Conservation (phyloP, 2,113 vertebrate species). For the Morone saxatilis region DNA sequence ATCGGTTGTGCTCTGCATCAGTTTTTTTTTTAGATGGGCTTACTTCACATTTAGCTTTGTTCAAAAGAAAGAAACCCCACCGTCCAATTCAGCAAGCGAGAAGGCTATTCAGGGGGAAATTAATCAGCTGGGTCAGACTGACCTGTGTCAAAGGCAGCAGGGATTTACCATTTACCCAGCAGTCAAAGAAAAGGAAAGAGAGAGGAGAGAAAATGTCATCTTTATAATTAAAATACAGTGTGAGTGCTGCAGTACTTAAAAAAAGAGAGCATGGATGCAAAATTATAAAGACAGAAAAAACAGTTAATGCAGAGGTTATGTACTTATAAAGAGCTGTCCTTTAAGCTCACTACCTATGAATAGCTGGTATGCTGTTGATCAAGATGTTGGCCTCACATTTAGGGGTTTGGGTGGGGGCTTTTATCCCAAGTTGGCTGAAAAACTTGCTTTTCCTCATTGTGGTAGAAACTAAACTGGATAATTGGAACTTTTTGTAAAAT, state of each 20-base stretch:
- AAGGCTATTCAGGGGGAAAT: constrained; percentile 75
- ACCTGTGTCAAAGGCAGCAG: constrained; percentile 73
- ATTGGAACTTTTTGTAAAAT: no score
- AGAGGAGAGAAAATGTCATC: neutral
- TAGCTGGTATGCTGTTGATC: constrained; percentile 31
- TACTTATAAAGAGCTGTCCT: constrained; percentile 29
- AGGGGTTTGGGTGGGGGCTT: neutral
- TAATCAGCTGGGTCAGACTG: constrained; percentile 81
- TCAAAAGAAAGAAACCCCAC: constrained; percentile 59
- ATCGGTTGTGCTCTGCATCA: constrained; percentile 12
- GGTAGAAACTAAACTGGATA: neutral
- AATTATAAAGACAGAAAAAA: neutral
- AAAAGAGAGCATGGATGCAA: neutral
- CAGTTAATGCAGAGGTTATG: neutral
- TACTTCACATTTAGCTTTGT: constrained; percentile 70
- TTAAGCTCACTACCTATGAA: constrained; percentile 44
- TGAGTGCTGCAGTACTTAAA: neutral
- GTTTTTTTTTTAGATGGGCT: constrained; percentile 43
- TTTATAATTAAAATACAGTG: neutral
- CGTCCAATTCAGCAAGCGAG: constrained; percentile 64
- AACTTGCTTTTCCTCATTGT: neutral
- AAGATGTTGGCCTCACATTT: constrained; percentile 32
- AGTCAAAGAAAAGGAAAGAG: constrained; percentile 1
- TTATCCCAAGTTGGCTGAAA: constrained; percentile 24
- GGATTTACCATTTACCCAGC: constrained; percentile 54